These are phyloP conservation scores for Macrotis lagotis DNA, from an alignment of 2,113 vertebrate species.

Conservation along the genomic window DNA sequence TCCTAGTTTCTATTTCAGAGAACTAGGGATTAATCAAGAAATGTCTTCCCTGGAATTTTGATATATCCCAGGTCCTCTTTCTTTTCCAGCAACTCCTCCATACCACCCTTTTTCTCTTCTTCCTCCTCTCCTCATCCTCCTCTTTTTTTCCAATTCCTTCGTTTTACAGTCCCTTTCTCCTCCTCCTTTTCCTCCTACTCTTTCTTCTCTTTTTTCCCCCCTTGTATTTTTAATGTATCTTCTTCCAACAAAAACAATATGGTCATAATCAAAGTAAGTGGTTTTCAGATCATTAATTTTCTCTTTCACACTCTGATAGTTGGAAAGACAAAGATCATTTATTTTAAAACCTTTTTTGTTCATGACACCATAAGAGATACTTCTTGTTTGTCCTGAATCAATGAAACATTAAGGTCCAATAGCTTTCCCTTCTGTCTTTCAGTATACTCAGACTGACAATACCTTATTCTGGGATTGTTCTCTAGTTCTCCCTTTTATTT, in stretches of 20 bases:
- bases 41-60: constrained; percentile 45
- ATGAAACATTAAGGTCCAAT: constrained; percentile 10
- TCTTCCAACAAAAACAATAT: constrained; percentile 32
- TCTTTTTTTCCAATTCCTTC: background rate
- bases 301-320: constrained; percentile 59
- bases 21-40: constrained; percentile 35
- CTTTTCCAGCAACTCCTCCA: background rate
- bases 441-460: constrained; percentile 26
- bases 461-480: background rate
- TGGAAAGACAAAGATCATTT: constrained; percentile 40
- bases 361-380: background rate
- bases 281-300: constrained; percentile 65
- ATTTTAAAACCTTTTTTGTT: background rate
- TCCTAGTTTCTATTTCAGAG: constrained; percentile 36
- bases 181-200: background rate
- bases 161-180: background rate
- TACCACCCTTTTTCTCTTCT: background rate
- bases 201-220: constrained; percentile 23
- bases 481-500: background rate
- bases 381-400: background rate
- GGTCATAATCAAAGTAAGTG: constrained; percentile 60
- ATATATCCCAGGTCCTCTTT: background rate
- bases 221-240: background rate
- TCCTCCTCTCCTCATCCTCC: constrained; percentile 17
- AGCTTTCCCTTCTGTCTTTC: background rate